Base-by-base conservation (phyloP, 1,140 invertebrate species). In the Drosophila kohkoa region DNA sequence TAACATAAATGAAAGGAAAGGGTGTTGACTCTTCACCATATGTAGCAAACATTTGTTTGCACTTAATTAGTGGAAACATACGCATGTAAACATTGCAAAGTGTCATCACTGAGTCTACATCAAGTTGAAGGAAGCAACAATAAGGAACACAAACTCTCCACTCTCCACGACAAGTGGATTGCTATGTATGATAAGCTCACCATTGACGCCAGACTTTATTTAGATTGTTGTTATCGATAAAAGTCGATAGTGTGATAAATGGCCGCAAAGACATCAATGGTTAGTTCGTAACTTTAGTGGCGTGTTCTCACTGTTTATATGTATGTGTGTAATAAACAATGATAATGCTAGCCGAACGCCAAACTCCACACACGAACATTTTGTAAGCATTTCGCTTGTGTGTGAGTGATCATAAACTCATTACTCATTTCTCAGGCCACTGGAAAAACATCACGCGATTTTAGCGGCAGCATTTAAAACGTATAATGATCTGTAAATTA, bases 391-490 rank as follows among this genome's bases (percentile, higher is more conserved):
- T 25, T 3, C 20, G 49, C 32, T 43, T 63, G 8, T 38, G 49
- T 45, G 35, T 54, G 63, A 49, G 35, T 30, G 41, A 69, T 48
- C 46, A 41, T 51, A 28, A 35, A 62, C 38, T 63, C 52, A 65
- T 72, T 65, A 65, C 69, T 72, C 69, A 67, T 70, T 55, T 60
- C 54, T 51, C 70, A 77, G 54, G 59, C 76, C 76, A 78, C 65
- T 75, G 55, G 54, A 41, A 75, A 68, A 77, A 78, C 3, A 78
- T 78, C 76, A 78, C 76, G 76, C 76, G 76, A 74, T 74, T 54
- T 55, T 38, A 54, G 20, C 38, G 38, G 38, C 55, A 45, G 48
- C 55, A 60, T 45, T 73, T 45, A 59, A 60, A 60, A 52, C 32
- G 38, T 32, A 58, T 66, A 59, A 67, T 49, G 58, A 75, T 71